These are phyloP conservation scores for Campylorhamphus procurvoides DNA, from an alignment of 2,113 vertebrate genomes.

Conservation along the genomic window DNA sequence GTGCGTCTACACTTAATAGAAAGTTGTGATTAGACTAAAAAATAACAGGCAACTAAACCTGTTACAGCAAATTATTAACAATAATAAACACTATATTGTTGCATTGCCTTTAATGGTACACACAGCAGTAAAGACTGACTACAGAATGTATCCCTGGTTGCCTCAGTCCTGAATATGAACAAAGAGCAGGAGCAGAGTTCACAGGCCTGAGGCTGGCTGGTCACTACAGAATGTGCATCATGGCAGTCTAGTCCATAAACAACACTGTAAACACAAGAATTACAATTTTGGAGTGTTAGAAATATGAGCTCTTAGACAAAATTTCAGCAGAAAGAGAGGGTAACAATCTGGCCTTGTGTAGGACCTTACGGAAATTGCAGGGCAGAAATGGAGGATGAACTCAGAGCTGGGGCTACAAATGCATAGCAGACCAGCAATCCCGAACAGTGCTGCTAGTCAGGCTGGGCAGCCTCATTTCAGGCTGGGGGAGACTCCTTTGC, in stretches of 20 bases:
- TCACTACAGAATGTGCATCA: neutral
- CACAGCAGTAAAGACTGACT: neutral
- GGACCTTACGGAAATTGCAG: neutral
- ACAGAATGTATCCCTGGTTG: neutral
- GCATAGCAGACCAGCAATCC: neutral
- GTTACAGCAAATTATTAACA: neutral
- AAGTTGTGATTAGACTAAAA: neutral
- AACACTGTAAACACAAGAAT: neutral
- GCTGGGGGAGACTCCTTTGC: neutral
- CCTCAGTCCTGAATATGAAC: neutral
- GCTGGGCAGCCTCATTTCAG: neutral
- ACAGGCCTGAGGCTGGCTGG: neutral
- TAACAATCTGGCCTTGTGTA: neutral
- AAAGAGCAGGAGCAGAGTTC: neutral
- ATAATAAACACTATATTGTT: neutral
- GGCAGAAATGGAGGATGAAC: neutral
- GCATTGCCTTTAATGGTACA: neutral
- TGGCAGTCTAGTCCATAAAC: neutral
- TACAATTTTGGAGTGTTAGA: neutral
- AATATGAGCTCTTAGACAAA: neutral
- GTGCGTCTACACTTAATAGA: neutral
- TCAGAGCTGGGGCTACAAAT: neutral
- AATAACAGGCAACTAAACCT: neutral
- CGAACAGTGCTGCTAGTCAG: neutral
- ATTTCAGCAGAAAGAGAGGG: neutral